Base-by-base conservation (phyloP, 53 echinoderm and acorn worm genomes). In the Glandiceps talaboti region DNA sequence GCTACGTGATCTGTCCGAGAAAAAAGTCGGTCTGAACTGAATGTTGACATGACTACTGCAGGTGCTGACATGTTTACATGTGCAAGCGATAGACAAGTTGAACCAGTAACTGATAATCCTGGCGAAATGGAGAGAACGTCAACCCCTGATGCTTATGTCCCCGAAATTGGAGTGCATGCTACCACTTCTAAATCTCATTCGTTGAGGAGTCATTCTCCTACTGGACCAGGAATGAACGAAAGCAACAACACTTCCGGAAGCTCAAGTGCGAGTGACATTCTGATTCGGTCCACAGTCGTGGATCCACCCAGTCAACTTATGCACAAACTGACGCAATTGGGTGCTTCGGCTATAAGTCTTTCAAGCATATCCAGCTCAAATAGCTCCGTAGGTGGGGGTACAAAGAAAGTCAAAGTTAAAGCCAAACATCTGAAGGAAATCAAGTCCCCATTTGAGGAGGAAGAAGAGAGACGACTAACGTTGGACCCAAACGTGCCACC, bases 401-500 rank as follows among this genome's bases (percentile, higher is more conserved):
- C 96, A 26, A 86, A 87, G 75, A 81, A 89, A 32, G 93, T 96
- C 29, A 82, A 90, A 33, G 89, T 96, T 82, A 96, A 96, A 73
- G 91, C 93, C 27, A 96, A 91, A 79, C 86, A 87, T 78, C 86
- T 96, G 10, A 85, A 78, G 78, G 97, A 96, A 74, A 89, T 90
- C 33, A 84, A 72, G 33, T 93, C 93, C 29, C 97, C 97, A 12
- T 96, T 96, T 89, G 93, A 93, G 27, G 78, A 30, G 1, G 84
- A 76, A 26, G 29, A 30, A 0, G 74, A 32, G 29, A 14, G 28
- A 10, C 0, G 0, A 20, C 25, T 29, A 20, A 45, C 64, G 6
- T 20, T 20, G 6, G 6, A 6, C 6, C 64, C 64, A 45, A 6
- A 45, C 20, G 64, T 45, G 20, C 64, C 64, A 12, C 64, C 64